Evolutionary conservation across 2,113 vertebrate genomes (phyloP), one percentile per base, ranked within the genome.

Genomic region (Tragelaphus strepsiceros): DNA sequence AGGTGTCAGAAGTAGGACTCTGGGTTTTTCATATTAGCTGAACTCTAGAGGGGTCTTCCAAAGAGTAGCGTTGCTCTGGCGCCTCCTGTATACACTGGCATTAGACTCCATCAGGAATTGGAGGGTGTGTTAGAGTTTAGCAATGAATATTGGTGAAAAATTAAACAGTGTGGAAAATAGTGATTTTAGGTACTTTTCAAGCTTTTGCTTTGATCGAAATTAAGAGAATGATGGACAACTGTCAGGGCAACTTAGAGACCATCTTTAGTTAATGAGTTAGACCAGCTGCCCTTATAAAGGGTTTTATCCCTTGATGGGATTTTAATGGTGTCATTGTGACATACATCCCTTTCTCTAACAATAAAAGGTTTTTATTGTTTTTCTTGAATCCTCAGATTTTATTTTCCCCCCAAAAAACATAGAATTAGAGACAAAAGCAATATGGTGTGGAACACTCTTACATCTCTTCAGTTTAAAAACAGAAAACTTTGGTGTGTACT

Each of bases 1-100:
- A 93, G 62, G 83, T 74, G 43, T 85, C 86, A 49, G 24, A 95
- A 92, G 71, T 78, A 88, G 93, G 56, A 16, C 91, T 87, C 77
- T 2, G 78, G 92, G 35, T 16, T 95, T 91, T 95, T 82, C 81
- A 32, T 39, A 14, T 28, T n/a, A 87, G 24, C 46, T 39, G 43
- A 21, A 13, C 24, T 22, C n/a, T 35, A 3, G 59, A 10, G 35
- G 39, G 22, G 19, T 24, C 93, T 90, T 91, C 61, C 13, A 43
- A n/a, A 17, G 39, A 22, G 9, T 6, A 2, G 78, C 49, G 1
- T 56, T 77, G 30, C 35, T 59, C 61, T 19, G 17, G 12, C 26
- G 0, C 17, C 24, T n/a, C 22, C 53, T 74, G 21, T 56, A 21
- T 30, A 2, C n/a, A 15, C 13, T 2, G 2, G 54, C 59, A 30